These are phyloP conservation scores for Epinephelus coioides DNA, from an alignment of 2,797 vertebrate genomes.

Conservation along the genomic window DNA sequence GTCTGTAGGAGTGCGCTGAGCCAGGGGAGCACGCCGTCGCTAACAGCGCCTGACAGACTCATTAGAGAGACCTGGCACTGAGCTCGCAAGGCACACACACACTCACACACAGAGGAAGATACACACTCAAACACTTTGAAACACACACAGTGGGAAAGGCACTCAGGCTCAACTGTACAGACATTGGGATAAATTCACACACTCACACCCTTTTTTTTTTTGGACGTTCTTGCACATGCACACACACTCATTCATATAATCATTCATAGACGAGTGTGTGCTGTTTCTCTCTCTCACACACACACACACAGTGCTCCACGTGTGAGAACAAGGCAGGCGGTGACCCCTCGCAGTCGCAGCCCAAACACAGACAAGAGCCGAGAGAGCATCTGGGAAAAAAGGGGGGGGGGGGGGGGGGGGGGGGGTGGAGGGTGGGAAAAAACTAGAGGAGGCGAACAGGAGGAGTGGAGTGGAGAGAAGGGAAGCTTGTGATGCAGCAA, in stretches of 20 bases:
- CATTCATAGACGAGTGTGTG: constrained; percentile 52
- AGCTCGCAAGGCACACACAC: constrained; percentile 71
- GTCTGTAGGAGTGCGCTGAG: constrained; percentile 82
- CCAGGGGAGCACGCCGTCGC: constrained; percentile 82
- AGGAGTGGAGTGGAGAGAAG: constrained; percentile 55
- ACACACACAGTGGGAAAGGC: constrained; percentile 70
- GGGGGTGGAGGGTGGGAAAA: constrained; percentile 62
- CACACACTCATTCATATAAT: constrained; percentile 68
- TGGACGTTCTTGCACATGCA: constrained; percentile 38
- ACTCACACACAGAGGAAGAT: constrained; percentile 39
- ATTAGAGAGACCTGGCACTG: constrained; percentile 87
- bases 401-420: constrained; percentile 29
- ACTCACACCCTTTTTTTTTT: constrained; percentile 58
- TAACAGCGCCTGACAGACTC: constrained; percentile 88
- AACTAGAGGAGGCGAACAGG: constrained; percentile 47
- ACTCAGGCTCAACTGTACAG: constrained; percentile 67
- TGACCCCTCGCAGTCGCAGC: constrained; percentile 82
- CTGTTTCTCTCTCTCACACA: constrained; percentile 35
- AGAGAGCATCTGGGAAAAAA: constrained; percentile 76
- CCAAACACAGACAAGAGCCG: constrained; percentile 83
- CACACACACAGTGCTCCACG: constrained; percentile 60
- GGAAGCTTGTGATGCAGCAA: constrained; percentile 47
- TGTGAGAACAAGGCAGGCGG: constrained; percentile 83
- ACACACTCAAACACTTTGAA: constrained; percentile 65
- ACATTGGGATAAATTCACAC: constrained; percentile 77